A percentile compares a stretch with the other conserved stretches of the same genome.
These are phyloP conservation scores for Ennomos erosarius DNA, from an alignment of 2,888 invertebrate species.

Conservation along the genomic window DNA sequence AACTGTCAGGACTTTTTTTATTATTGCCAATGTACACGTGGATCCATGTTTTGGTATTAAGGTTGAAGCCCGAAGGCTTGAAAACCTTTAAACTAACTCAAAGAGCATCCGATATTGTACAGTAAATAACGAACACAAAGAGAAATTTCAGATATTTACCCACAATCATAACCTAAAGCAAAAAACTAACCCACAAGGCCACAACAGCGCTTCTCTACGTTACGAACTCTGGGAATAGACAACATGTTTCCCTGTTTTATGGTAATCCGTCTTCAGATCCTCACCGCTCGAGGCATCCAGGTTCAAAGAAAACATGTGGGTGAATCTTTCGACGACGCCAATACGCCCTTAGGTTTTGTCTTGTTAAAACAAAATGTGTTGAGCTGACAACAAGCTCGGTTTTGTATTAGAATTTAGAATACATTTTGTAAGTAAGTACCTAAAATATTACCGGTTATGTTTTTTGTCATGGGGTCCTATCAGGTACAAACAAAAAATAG, in stretches of 20 bases:
- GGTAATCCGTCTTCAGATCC: slow-evolving; percentile 21
- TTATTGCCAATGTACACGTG: too few species aligned
- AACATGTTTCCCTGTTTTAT: slow-evolving; percentile 24
- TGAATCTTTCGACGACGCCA: slow-evolving; percentile 19
- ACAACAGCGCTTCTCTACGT: slow-evolving; percentile 6
- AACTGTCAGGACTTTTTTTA: too few species aligned
- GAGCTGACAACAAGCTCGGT: neutral
- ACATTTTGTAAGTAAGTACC: too few species aligned
- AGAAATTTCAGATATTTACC: neutral
- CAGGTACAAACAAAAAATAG: too few species aligned
- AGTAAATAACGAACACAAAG: slow-evolving; percentile 3
- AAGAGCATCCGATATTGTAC: too few species aligned
- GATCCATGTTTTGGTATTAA: too few species aligned
- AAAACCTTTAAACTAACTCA: too few species aligned
- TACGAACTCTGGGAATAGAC: slow-evolving; percentile 6
- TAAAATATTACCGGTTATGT: too few species aligned
- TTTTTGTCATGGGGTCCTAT: too few species aligned
- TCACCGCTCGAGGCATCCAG: slow-evolving; percentile 9
- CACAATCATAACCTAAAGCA: slow-evolving; percentile 16
- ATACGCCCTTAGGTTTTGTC: slow-evolving; percentile 14
- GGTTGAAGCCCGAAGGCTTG: too few species aligned
- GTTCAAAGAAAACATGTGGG: slow-evolving; percentile 19
- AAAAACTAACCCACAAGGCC: slow-evolving; percentile 12
- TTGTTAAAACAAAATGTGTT: slow-evolving; percentile 21
- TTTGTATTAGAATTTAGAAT: too few species aligned